Conservation (phyloP, 2,888 invertebrate genomes). For the Gandaritis pyraliata region DNA sequence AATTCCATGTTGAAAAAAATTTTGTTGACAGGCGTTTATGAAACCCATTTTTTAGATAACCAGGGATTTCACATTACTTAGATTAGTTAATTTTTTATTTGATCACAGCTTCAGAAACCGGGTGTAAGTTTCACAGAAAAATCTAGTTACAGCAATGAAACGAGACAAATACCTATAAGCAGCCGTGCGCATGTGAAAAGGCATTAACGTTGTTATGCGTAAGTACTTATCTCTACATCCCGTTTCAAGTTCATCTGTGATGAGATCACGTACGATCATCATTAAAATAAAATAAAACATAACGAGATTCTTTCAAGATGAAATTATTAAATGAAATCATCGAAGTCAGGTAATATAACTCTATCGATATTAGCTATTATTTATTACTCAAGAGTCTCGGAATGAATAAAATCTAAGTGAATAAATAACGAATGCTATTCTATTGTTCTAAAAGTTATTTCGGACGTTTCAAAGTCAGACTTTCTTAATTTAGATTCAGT, state of each 20-base stretch:
- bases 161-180: conserved; percentile 28
- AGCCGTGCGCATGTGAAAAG: conserved; percentile 19
- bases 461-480: conserved; percentile 41
- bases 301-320: conserved; percentile 41
- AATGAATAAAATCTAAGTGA: background rate
- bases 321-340: conserved; percentile 37
- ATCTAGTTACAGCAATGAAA: background rate
- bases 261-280: conserved; percentile 54
- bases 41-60: no score
- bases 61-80: no score
- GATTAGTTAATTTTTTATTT: no score
- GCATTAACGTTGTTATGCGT: conserved; percentile 5
- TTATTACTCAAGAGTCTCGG: background rate
- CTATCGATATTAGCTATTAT: conserved; percentile 2
- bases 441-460: conserved; percentile 32
- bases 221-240: conserved; percentile 29
- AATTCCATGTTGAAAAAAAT: no score
- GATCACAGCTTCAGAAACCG: no score
- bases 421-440: conserved; percentile 20
- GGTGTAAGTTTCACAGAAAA: no score
- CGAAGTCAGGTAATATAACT: conserved; percentile 26
- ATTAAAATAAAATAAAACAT: conserved; percentile 45
- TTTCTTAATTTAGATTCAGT: conserved; percentile 42
- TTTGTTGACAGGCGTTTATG: no score
- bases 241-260: conserved; percentile 52